Conservation (phyloP, 2,797 vertebrate species). For the Oryzias dopingdopingensis region DNA sequence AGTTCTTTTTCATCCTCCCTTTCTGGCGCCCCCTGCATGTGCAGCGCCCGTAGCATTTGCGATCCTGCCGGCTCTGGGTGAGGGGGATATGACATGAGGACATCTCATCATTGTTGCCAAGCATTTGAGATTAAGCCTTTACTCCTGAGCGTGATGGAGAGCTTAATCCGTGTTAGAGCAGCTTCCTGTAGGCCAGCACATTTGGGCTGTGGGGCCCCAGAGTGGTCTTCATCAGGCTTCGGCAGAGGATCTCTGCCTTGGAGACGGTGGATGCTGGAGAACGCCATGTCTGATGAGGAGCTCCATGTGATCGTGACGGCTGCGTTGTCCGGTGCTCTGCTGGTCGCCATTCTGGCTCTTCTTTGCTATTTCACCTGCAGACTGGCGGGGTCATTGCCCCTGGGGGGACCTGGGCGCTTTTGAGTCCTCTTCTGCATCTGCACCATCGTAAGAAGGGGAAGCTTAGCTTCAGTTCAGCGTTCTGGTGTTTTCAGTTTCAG, state of each 20-base stretch:
- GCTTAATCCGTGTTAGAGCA: slow-evolving; percentile 45
- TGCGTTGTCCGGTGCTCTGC: slow-evolving; percentile 49
- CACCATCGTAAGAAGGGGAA: slow-evolving; percentile 9
- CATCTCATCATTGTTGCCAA: slow-evolving; percentile 3
- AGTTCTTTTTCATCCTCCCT: too few relatives aligned
- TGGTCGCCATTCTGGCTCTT: slow-evolving; percentile 62
- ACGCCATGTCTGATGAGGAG: slow-evolving; percentile 50
- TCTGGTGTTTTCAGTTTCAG: background rate
- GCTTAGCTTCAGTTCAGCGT: background rate
- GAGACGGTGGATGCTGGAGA: background rate
- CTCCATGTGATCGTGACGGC: slow-evolving; percentile 61
- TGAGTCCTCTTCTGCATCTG: slow-evolving; percentile 36
- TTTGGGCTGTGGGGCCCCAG: slow-evolving; percentile 9
- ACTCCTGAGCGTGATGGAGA: slow-evolving; percentile 18
- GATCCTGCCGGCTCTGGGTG: too few relatives aligned
- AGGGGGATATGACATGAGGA: background rate
- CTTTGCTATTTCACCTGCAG: slow-evolving; percentile 81
- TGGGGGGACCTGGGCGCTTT: slow-evolving; percentile 67
- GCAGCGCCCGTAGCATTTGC: too few relatives aligned
- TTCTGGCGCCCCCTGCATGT: background rate
- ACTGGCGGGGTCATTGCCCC: slow-evolving; percentile 60
- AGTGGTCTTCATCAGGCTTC: slow-evolving; percentile 9
- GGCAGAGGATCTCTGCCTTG: background rate
- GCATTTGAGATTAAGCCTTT: slow-evolving; percentile 10
- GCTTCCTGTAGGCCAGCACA: slow-evolving; percentile 21